Percentiles rank a stretch among this genome's conserved stretches.
These are phyloP conservation scores for Trissolcus basalis DNA, from an alignment of 1,140 invertebrate genomes.

Conservation along the genomic window DNA sequence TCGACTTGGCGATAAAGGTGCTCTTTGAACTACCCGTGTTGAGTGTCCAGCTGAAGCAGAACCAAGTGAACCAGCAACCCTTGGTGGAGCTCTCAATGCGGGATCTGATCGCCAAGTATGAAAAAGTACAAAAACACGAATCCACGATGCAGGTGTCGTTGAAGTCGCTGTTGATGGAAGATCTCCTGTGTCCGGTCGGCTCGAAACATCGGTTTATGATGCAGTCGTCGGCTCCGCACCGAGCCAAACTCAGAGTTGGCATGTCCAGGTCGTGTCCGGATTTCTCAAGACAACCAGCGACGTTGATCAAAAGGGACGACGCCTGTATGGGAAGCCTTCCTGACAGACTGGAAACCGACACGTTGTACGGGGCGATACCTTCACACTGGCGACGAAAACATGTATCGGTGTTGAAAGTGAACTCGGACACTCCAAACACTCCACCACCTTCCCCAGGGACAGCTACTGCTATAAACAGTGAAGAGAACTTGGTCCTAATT, in stretches of 20 bases:
- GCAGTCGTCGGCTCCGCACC: constrained; percentile 80
- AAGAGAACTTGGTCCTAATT: constrained; percentile 79
- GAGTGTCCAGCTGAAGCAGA: constrained; percentile 83
- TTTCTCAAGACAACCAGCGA: constrained; percentile 68
- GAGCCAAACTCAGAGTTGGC: constrained; percentile 71
- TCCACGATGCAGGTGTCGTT: constrained; percentile 86
- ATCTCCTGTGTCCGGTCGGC: constrained; percentile 85
- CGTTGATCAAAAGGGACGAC: constrained; percentile 56
- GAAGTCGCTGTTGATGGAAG: constrained; percentile 90
- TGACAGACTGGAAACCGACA: constrained; percentile 81
- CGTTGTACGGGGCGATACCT: constrained; percentile 70
- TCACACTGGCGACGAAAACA: constrained; percentile 68
- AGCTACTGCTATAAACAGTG: constrained; percentile 59
- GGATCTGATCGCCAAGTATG: constrained; percentile 86
- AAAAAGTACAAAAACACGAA: constrained; percentile 80
- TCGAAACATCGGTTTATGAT: constrained; percentile 89
- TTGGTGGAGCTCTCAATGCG: constrained; percentile 88
- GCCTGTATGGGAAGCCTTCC: constrained; percentile 79
- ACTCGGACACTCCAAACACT: constrained; percentile 77
- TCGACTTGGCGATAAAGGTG: constrained; percentile 76
- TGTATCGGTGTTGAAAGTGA: constrained; percentile 51
- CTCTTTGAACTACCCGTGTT: constrained; percentile 84
- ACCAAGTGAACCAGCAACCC: constrained; percentile 80
- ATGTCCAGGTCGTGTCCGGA: constrained; percentile 92
- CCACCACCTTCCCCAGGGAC: constrained; percentile 82